These are phyloP conservation scores for Seira sanloemensis DNA, from an alignment of 2,888 invertebrate species.

Conservation along the genomic window DNA sequence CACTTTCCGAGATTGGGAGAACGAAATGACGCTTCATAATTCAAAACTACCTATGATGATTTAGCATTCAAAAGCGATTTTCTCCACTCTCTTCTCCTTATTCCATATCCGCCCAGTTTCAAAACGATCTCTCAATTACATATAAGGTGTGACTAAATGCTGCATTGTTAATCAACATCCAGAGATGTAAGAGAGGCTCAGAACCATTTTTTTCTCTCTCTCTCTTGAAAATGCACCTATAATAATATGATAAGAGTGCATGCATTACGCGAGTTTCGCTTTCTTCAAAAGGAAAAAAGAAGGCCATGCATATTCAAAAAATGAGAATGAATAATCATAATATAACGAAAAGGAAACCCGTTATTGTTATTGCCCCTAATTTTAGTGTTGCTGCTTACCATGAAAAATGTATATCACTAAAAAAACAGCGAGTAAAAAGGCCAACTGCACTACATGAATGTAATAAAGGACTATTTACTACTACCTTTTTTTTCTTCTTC, in stretches of 20 bases:
- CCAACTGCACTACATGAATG: too few species aligned
- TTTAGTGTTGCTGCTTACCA: constrained; percentile 38
- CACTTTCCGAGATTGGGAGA: background rate
- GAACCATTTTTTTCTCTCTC: too few species aligned
- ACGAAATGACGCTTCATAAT: constrained; percentile 47
- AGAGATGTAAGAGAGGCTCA: background rate
- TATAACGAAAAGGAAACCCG: constrained; percentile 59
- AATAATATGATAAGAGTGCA: constrained; percentile 6
- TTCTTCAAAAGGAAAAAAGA: constrained; percentile 19
- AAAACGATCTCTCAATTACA: constrained; percentile 62
- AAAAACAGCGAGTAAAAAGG: background rate
- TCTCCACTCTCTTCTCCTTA: constrained; percentile 21
- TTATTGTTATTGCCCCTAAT: constrained; percentile 64
- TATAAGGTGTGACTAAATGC: constrained; percentile 60
- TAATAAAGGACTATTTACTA: background rate
- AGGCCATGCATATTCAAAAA: constrained; percentile 24
- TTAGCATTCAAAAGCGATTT: constrained; percentile 47
- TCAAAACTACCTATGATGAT: too few species aligned
- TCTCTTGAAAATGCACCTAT: constrained; percentile 31
- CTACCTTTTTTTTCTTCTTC: background rate
- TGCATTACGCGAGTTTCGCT: too few species aligned
- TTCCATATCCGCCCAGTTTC: constrained; percentile 58
- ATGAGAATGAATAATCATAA: constrained; percentile 4
- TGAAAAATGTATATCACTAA: background rate
- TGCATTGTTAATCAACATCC: constrained; percentile 51